Conservation (phyloP, 2,113 vertebrate species). For the Puntigrus tetrazona region DNA sequence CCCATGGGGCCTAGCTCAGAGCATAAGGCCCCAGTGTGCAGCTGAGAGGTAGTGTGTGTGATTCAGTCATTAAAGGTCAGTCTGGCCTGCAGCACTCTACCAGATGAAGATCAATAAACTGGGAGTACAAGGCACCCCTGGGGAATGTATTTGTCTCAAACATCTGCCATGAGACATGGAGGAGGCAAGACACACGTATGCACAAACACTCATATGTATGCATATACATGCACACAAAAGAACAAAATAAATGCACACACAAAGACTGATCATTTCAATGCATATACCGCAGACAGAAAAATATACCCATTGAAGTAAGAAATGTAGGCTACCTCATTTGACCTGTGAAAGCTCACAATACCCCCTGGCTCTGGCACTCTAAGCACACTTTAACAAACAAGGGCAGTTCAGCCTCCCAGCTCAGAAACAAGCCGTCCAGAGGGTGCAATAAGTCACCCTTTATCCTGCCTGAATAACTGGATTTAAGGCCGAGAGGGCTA, state of each 20-base stretch:
- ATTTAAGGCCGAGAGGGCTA: slow-evolving; percentile 2
- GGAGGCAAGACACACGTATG: background rate
- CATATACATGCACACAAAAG: background rate
- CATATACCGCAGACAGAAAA: background rate
- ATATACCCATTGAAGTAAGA: background rate
- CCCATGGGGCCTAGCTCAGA: slow-evolving; percentile 52
- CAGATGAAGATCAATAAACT: slow-evolving; percentile 61
- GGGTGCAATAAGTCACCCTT: slow-evolving; percentile 28
- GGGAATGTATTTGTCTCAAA: slow-evolving; percentile 51
- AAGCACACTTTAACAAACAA: slow-evolving; percentile 29
- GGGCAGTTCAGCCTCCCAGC: slow-evolving; percentile 13
- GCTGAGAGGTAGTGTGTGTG: slow-evolving; percentile 32
- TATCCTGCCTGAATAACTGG: slow-evolving; percentile 40
- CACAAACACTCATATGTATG: slow-evolving; percentile 22
- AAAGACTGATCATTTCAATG: background rate
- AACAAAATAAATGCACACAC: slow-evolving; percentile 12
- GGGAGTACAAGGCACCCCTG: slow-evolving; percentile 49
- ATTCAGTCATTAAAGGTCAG: slow-evolving; percentile 56
- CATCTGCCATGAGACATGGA: slow-evolving; percentile 56
- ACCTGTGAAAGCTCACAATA: background rate
- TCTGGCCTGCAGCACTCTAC: slow-evolving; percentile 49
- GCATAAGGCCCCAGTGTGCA: slow-evolving; percentile 33
- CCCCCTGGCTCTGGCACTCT: background rate
- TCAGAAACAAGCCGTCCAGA: slow-evolving; percentile 4
- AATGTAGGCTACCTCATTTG: background rate